phyloP scores from a whole-genome alignment of 2,113 vertebrate genomes.

The Podarcis cretensis region DNA sequence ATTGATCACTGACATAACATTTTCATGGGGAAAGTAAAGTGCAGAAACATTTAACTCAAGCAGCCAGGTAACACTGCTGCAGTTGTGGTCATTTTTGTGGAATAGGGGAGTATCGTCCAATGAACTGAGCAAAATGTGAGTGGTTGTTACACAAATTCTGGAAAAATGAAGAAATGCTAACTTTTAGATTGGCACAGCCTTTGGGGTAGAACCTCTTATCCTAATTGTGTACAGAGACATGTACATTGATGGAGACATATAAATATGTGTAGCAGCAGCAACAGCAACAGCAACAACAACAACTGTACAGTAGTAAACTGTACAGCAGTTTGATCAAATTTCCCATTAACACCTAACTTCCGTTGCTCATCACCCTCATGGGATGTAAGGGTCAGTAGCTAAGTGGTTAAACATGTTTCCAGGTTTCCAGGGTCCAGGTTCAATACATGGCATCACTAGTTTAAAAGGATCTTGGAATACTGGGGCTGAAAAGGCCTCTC shows the following conservation, averaged over 20 bases:
- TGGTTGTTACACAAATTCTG: background rate
- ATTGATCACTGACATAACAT: constrained; percentile 35
- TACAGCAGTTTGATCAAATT: background rate
- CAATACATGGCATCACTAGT: background rate
- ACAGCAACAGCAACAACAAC: too few relatives aligned
- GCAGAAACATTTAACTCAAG: constrained; percentile 35
- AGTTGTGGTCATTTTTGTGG: constrained; percentile 3
- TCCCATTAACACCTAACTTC: background rate
- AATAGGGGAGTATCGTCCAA: accelerated
- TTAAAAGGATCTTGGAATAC: background rate
- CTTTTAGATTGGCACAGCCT: too few relatives aligned
- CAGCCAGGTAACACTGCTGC: constrained; percentile 4
- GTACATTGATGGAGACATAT: background rate
- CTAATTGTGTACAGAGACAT: background rate
- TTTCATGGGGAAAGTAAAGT: constrained; percentile 30
- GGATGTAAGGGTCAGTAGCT: background rate
- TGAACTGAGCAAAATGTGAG: background rate
- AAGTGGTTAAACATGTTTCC: background rate
- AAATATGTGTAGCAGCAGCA: too few relatives aligned
- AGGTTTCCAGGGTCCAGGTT: background rate
- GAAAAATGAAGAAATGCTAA: background rate
- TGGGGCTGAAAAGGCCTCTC: background rate
- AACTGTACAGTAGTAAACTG: background rate
- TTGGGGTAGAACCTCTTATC: too few relatives aligned
- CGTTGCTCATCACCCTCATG: background rate